Evolutionary conservation across 1,140 invertebrate species (phyloP).

Genomic region (Sycobia sp.): DNA sequence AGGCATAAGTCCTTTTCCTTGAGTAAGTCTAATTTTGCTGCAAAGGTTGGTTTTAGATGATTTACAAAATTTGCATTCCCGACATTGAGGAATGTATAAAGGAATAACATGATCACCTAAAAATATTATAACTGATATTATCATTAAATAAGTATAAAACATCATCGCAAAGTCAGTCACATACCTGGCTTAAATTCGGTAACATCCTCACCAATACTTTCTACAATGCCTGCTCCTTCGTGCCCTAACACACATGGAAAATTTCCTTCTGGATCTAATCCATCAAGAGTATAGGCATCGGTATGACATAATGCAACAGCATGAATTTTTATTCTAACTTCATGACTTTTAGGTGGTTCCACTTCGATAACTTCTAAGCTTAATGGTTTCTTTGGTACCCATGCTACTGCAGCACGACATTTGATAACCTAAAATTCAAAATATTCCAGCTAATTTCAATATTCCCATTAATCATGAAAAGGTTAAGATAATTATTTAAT

Average conservation of each 20-base stretch:
- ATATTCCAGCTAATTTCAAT: too few relatives aligned
- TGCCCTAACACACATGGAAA: constrained; percentile 94
- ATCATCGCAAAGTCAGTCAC: constrained; percentile 13
- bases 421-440: constrained; percentile 70
- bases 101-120: constrained; percentile 95
- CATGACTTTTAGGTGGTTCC: constrained; percentile 87
- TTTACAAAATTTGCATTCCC: constrained; percentile 95
- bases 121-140: constrained; percentile 6
- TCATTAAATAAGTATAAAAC: constrained; percentile 26
- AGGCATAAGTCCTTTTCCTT: constrained; percentile 92
- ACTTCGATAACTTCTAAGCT: constrained; percentile 91
- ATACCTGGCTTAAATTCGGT: constrained; percentile 80
- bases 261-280: constrained; percentile 90
- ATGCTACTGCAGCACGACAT: constrained; percentile 91
- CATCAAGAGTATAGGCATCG: constrained; percentile 91
- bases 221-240: constrained; percentile 94
- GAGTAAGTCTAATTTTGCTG: constrained; percentile 86
- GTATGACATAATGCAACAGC: constrained; percentile 97
- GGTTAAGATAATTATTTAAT: too few relatives aligned
- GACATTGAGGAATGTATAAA: constrained; percentile 94
- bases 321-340: constrained; percentile 82
- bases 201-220: constrained; percentile 94
- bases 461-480: too few relatives aligned
- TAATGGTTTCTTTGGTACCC: constrained; percentile 86
- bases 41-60: constrained; percentile 97